Evolutionary conservation across 2,888 invertebrate species (phyloP), one percentile per base, ranked within the genome.

Genomic region (Synergus laeviventris): DNA sequence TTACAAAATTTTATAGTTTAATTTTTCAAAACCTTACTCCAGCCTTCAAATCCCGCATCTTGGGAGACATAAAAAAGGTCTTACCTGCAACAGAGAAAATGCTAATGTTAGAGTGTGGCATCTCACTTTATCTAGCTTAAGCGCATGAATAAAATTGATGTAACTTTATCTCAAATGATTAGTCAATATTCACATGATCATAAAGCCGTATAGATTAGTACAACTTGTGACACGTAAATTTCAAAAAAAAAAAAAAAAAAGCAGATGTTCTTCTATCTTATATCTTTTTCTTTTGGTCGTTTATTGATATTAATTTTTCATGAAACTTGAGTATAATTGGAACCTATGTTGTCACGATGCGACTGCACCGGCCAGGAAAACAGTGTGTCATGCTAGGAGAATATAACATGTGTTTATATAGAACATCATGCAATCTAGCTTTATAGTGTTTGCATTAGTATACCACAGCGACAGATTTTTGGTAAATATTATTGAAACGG

Each of bases 371-470:
- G 49, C 70, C 21, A 49, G 31, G n/a, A 31, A 49, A 70, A 70
- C n/a, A 31, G n/a, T 18, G 18, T n/a, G 21, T 56, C 56, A 59
- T 24, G 4, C 4, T 62, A 61, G n/a, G 9, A 61, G n/a, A 73
- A 56, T 16, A 49, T 59, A 38, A 64, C 24, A 62, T 38, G 49
- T 73, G 73, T 74, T 75, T 73, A 61, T 62, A 61, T 49, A 74
- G 54, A 77, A 77, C 62, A 76, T 76, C 60, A 49, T n/a, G 76
- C 62, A 62, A 54, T 49, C 54, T 64, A 56, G 81, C 73, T 84
- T 84, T 85, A 83, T 80, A 80, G 78, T 84, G 85, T 86, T 86
- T 85, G 83, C 83, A 83, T 79, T 83, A 83, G 81, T 82, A 81
- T 83, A 82, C 81, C 79, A 73, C 76, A 79, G 78, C 80, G 82